These are phyloP conservation scores for Pocillopora verrucosa DNA, from an alignment of 64 coral and sea anemone genomes.

Conservation along the genomic window DNA sequence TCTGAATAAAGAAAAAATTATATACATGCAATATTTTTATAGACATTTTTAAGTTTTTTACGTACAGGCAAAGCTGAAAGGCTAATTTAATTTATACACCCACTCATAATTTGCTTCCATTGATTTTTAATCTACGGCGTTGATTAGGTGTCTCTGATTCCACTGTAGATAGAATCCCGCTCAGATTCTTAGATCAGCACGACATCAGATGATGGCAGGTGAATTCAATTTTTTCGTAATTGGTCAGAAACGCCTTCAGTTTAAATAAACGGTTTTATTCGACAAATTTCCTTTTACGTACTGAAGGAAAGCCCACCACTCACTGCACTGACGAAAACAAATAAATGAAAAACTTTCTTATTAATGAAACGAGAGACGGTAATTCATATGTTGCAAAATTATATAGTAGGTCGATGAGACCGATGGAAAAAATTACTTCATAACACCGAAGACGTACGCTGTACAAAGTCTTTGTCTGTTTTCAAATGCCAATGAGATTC, in stretches of 20 bases:
- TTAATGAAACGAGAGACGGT: too few relatives aligned
- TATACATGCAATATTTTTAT: too few relatives aligned
- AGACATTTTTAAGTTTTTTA: too few relatives aligned
- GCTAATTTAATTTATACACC: not conserved
- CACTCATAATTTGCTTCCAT: not conserved
- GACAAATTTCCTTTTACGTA: not conserved
- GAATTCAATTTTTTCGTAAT: not conserved
- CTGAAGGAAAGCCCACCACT: not conserved
- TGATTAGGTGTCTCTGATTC: conserved; percentile 12
- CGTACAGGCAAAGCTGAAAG: too few relatives aligned
- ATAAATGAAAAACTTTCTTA: not conserved
- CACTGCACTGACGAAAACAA: not conserved
- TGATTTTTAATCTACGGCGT: not conserved
- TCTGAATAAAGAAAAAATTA: too few relatives aligned
- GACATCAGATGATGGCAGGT: not conserved
- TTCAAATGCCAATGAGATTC: too few relatives aligned
- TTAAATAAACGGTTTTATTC: not conserved
- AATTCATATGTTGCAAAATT: too few relatives aligned
- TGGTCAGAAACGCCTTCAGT: not conserved
- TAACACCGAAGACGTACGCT: too few relatives aligned
- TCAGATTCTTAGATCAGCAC: not conserved
- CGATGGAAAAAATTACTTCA: too few relatives aligned
- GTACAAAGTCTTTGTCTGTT: too few relatives aligned
- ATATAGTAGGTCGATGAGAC: too few relatives aligned
- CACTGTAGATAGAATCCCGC: not conserved